Evolutionary conservation across 2,113 vertebrate species (phyloP), one percentile per base, ranked within the genome.

Genomic region (Sceloporus undulatus): DNA sequence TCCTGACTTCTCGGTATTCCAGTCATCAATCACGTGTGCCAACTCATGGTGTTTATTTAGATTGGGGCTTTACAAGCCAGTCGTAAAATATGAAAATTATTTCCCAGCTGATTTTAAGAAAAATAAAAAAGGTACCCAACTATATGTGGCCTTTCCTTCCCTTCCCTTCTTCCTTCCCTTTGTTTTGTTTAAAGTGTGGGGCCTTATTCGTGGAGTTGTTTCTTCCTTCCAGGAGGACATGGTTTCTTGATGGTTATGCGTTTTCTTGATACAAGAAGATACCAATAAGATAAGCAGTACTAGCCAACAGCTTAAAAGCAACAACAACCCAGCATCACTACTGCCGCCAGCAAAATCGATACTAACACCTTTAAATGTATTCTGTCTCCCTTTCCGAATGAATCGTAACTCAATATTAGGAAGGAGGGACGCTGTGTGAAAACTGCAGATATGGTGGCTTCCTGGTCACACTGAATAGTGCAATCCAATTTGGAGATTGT

Each of bases 401-500:
- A 97, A 98, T 96, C 74, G 96, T 97, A 98, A 98, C 96, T 98
- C 34, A 96, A 98, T 97, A 97, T 97, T 94, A 96, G 94, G 96
- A 96, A 94, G 8, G 7, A 93, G 96, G 10, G 27, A 96, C 95
- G 93, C 95, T 94, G 96, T 96, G 93, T 96, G 95, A 96, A 97
- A 97, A 96, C 94, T 95, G 90, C 96, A 98, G 97, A 97, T 97
- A 95, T 95, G 96, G 96, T 90, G 92, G 91, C 94, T 97, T 95
- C 96, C 95, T 94, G 95, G 81, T 68, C 66, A 16, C 14, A 18
- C 59, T 62, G 59, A 14, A 62, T 62, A 93, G 92, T 78, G 89
- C 82, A 90, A 94, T 88, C 65, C 27, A 93, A 86, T 87, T 88
- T 11, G 80, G 90, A 87, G 56, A 77, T 85, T 93, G 90, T 90